A percentile compares a stretch with the other conserved stretches of the same genome.
Conservation (phyloP, 1,140 invertebrate species). For the Conopomorpha cramerella region DNA sequence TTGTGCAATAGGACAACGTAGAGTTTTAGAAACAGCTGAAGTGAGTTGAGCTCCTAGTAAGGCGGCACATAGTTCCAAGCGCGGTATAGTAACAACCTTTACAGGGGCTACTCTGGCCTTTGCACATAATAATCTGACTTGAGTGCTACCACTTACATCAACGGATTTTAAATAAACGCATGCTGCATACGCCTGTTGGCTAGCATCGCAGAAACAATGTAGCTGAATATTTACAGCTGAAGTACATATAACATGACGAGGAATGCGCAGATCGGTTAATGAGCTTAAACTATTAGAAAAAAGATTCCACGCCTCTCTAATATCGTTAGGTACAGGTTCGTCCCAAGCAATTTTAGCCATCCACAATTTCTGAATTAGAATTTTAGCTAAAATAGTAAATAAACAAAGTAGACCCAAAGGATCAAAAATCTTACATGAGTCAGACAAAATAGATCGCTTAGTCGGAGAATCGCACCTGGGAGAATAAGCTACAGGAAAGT, state of each 20-base stretch:
- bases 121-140: no score
- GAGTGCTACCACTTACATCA: neutral
- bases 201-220: neutral
- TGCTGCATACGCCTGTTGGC: neutral
- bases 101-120: no score
- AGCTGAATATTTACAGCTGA: neutral
- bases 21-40: no score
- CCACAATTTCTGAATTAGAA: slow-evolving; percentile 42
- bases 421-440: slow-evolving; percentile 25
- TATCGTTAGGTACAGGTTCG: slow-evolving; percentile 13
- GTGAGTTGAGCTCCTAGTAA: no score
- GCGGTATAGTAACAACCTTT: no score
- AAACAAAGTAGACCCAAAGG: slow-evolving; percentile 35
- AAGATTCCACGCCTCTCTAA: slow-evolving; percentile 6
- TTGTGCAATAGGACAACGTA: no score
- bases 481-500: neutral
- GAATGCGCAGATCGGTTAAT: neutral
- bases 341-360: slow-evolving; percentile 32
- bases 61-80: no score
- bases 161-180: neutral
- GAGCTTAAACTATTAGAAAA: neutral
- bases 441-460: slow-evolving; percentile 13
- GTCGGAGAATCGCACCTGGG: neutral
- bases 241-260: neutral
- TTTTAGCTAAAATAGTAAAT: slow-evolving; percentile 26